Evolutionary conservation across 2,888 invertebrate species (phyloP).

Genomic region (Drosophila kanekoi): DNA sequence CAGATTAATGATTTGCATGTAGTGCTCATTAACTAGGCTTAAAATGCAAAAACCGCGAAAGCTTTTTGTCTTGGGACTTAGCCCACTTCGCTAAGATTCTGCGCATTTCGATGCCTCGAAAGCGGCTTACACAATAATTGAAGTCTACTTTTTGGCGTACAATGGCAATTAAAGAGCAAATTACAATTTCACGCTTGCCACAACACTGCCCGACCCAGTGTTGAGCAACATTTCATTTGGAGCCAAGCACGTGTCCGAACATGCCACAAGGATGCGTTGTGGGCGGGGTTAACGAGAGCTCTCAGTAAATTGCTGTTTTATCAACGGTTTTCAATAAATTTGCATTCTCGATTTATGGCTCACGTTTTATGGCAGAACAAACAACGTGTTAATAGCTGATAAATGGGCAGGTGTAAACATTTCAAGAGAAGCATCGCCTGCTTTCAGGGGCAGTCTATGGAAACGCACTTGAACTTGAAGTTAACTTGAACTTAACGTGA

Average conservation of each 20-base stretch:
- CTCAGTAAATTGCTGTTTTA: constrained; percentile 43
- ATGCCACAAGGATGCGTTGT: constrained; percentile 26
- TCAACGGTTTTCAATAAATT: constrained; percentile 67
- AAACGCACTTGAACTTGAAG: constrained; percentile 7
- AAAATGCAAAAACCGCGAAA: constrained; percentile 23
- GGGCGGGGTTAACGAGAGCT: not conserved
- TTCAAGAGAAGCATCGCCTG: not conserved
- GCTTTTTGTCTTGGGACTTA: not conserved
- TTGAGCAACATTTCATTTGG: constrained; percentile 32
- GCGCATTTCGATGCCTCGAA: not conserved
- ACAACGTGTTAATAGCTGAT: constrained; percentile 59
- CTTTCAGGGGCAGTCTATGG: not conserved
- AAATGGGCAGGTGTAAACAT: constrained; percentile 55
- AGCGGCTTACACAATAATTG: constrained; percentile 33
- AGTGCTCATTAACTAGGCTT: constrained; percentile 23
- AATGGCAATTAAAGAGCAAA: constrained; percentile 67
- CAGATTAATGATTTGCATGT: constrained; percentile 7
- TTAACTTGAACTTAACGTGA: not conserved
- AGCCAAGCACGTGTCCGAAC: constrained; percentile 38
- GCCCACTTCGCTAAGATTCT: not conserved
- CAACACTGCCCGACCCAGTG: constrained; percentile 9
- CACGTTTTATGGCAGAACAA: constrained; percentile 57
- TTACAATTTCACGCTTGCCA: constrained; percentile 74
- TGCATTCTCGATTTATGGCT: constrained; percentile 61
- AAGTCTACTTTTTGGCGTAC: constrained; percentile 31